These are phyloP conservation scores for Melanostoma mellinum DNA, from an alignment of 2,888 invertebrate species.

Conservation along the genomic window DNA sequence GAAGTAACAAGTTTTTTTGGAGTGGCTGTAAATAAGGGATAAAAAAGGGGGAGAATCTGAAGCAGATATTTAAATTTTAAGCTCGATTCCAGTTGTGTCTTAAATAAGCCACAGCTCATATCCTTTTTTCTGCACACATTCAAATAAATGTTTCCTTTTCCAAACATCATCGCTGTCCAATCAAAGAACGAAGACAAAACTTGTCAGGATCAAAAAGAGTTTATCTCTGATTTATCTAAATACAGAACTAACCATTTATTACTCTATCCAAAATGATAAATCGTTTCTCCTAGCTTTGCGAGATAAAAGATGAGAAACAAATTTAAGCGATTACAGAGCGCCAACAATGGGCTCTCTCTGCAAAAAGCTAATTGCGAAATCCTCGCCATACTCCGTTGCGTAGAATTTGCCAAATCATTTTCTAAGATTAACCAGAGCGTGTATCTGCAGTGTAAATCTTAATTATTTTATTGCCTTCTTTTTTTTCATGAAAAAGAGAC, in stretches of 20 bases:
- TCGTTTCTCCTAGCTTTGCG: constrained; percentile 1
- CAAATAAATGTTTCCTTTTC: too few relatives aligned
- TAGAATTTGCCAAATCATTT: constrained; percentile 43
- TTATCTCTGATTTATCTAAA: too few relatives aligned
- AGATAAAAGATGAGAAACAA: constrained; percentile 29
- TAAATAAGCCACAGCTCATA: too few relatives aligned
- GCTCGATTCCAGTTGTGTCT: too few relatives aligned
- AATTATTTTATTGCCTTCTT: constrained; percentile 58
- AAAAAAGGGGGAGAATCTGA: too few relatives aligned
- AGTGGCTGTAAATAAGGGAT: too few relatives aligned
- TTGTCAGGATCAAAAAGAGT: too few relatives aligned
- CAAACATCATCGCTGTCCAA: too few relatives aligned
- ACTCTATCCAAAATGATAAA: constrained; percentile 46
- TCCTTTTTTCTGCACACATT: too few relatives aligned
- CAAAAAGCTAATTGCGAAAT: constrained; percentile 34
- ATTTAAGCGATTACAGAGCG: constrained; percentile 22
- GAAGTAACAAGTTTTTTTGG: too few relatives aligned
- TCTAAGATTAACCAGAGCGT: constrained; percentile 44
- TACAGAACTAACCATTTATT: constrained; percentile 10
- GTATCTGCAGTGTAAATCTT: constrained; percentile 59
- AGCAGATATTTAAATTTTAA: too few relatives aligned
- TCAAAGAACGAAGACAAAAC: too few relatives aligned
- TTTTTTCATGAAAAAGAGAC: not conserved
- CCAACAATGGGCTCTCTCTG: constrained; percentile 5
- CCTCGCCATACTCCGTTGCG: constrained; percentile 16